phyloP scores from a whole-genome alignment of 2,888 invertebrate genomes.

The Rhamphomyia laevipes region DNA sequence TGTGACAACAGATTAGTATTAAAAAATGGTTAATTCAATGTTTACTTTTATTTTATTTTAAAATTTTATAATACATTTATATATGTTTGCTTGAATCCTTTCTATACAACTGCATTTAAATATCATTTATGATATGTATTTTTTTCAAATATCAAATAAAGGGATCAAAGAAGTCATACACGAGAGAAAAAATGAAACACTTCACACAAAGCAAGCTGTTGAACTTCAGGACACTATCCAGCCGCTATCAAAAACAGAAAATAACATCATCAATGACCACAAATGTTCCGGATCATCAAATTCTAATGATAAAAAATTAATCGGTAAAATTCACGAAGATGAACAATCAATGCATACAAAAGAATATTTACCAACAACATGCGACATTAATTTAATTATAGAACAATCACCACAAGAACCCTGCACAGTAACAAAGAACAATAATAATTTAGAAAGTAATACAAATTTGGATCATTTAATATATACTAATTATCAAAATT shows the following conservation, averaged over 20 bases:
- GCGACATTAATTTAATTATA: slow-evolving; percentile 14
- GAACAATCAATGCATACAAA: neutral
- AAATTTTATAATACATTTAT: too few species aligned
- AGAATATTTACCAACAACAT: slow-evolving; percentile 6
- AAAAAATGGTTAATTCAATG: too few species aligned
- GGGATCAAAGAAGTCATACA: slow-evolving; percentile 27
- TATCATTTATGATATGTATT: neutral
- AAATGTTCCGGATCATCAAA: neutral
- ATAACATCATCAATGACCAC: neutral
- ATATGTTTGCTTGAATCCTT: too few species aligned
- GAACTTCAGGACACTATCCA: slow-evolving; percentile 20
- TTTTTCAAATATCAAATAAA: slow-evolving; percentile 11
- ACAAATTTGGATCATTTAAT: neutral
- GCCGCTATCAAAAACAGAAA: neutral
- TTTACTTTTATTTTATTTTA: too few species aligned
- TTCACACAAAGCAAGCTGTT: slow-evolving; percentile 27
- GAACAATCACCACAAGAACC: neutral
- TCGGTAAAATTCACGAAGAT: neutral
- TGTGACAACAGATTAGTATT: too few species aligned
- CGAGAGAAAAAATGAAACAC: slow-evolving; percentile 28
- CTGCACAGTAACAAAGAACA: slow-evolving; percentile 4
- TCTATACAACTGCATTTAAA: too few species aligned
- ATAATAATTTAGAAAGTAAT: neutral
- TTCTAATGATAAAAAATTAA: slow-evolving; percentile 11
- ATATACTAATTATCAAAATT: too few species aligned